Evolutionary conservation across 2,797 vertebrate genomes (phyloP), one percentile per base, ranked within the genome.

Genomic region (Cynodonichthys magdalenae): DNA sequence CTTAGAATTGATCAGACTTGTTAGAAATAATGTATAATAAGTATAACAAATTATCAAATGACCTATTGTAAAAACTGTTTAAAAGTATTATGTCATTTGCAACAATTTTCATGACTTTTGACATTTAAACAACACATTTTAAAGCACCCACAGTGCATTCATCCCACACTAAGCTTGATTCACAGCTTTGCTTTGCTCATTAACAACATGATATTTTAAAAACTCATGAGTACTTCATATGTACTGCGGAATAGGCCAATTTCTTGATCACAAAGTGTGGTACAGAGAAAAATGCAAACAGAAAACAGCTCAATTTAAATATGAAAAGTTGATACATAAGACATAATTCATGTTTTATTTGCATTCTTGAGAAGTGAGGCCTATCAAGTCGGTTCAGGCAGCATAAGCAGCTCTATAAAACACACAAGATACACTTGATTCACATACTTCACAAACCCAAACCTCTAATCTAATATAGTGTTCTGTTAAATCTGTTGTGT

Each of bases 111-210:
- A 60, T 57, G 48, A 48, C 28, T 28, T 9, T 41, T 87, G 73
- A 81, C 74, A 80, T 86, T 85, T 83, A 68, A 39, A 62, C 56
- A 74, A 65, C 69, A 71, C 60, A 56, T 66, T 76, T 61, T 53
- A 54, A 71, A 71, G 46, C 44, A 54, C 45, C 44, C 10, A 2
- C 50, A 60, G 20, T 75, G 47, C 75, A 73, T 84, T 58, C 60
- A 61, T 66, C 48, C 64, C 50, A 1, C 51, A 60, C 53, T 57
- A 45, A 46, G 45, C 75, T 56, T 0, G n/a, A 66, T 31, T 49
- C 20, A 15, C 39, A 60, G 42, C 74, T 67, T 79, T 63, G 60
- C 31, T 62, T 69, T 74, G 52, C 75, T 81, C 66, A 80, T 81
- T 71, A 66, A 72, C 59, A 71, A 74, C 67, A 59, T 71, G 29